Evolutionary conservation across 2,888 invertebrate genomes (phyloP), one percentile per base, ranked within the genome.

Genomic region (Malthinus flaveolus): DNA sequence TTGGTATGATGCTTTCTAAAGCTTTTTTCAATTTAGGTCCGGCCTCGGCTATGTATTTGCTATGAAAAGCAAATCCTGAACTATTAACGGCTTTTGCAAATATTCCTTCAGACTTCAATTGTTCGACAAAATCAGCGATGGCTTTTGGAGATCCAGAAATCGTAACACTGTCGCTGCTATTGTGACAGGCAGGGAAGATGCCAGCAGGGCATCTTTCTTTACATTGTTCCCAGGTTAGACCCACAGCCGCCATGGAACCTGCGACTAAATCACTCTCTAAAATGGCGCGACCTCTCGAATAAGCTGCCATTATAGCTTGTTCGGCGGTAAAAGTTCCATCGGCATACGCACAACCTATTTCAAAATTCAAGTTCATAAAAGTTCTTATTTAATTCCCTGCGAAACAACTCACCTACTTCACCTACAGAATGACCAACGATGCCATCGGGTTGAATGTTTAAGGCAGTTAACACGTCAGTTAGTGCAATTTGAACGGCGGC

Each of bases 351-450:
- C 97, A 97, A 1, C 95, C 95, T 68, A 93, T 83, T 81, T 95
- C 95, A 33, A 32, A 32, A 10, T 45, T 32, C 2, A 11, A 3
- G 32, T 10, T 10, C n/a, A 83, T 69, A 68, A 79, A 76, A 32
- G 77, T 77, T n/a, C n/a, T n/a, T n/a, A n/a, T n/a, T n/a, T n/a
- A n/a, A n/a, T n/a, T n/a, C n/a, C n/a, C n/a, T n/a, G n/a, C n/a
- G n/a, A n/a, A n/a, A n/a, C n/a, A n/a, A n/a, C n/a, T n/a, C n/a
- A n/a, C n/a, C n/a, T 68, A 93, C 83, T 81, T 95, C 95, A 33
- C 95, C 95, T 8, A 93, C 93, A 32, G 97, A 97, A 79, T 99
- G 98, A 0, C 98, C 98, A 50, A 98, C 84, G 73, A 99, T 95
- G 52, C 97, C 97, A 77, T 97, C 95, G 3, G 97, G 95, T 53